Percentiles rank a stretch among this genome's conserved stretches.
phyloP scores from a whole-genome alignment of 2,113 vertebrate species.

The Mungos mungo region DNA sequence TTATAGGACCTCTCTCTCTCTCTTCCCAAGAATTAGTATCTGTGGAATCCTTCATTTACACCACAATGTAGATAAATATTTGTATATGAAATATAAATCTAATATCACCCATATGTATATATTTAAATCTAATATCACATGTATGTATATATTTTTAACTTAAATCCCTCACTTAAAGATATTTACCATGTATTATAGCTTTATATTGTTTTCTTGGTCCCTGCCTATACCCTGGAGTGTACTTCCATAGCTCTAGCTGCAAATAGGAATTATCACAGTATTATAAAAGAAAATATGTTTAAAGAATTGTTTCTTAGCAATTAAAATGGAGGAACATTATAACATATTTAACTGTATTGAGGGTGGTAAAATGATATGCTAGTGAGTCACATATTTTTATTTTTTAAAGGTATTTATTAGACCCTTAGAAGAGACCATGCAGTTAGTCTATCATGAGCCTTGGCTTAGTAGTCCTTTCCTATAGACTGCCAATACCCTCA shows the following conservation, averaged over 20 bases:
- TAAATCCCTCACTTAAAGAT: background rate
- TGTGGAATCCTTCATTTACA: background rate
- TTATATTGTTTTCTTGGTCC: background rate
- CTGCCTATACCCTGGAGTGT: background rate
- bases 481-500: background rate
- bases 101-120: too few relatives aligned
- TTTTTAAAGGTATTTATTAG: background rate
- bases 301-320: background rate
- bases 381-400: background rate
- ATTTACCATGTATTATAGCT: background rate
- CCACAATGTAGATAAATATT: background rate
- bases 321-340: background rate
- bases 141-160: background rate
- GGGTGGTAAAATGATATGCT: background rate
- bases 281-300: background rate
- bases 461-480: background rate
- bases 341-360: background rate
- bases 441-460: background rate
- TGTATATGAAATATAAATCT: background rate
- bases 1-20: background rate
- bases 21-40: background rate
- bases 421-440: background rate
- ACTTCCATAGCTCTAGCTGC: background rate
- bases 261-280: background rate
- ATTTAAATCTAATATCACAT: background rate